Base-by-base conservation (phyloP, 2,888 invertebrate genomes). In the Scaptodrosophila latifasciaeformis region DNA sequence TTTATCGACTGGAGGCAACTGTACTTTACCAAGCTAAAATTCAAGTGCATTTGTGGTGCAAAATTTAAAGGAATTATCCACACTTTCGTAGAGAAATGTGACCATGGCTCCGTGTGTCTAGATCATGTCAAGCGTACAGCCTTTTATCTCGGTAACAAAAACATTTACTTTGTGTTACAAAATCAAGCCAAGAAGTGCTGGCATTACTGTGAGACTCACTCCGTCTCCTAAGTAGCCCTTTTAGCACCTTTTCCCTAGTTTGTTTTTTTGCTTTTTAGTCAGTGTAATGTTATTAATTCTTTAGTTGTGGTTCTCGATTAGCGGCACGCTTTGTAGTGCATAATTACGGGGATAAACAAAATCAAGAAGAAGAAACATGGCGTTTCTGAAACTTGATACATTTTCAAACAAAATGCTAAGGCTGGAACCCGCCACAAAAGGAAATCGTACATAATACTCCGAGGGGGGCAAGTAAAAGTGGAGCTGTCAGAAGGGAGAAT, bases 331-430 rank as follows among this genome's bases (percentile, higher is more conserved):
- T 76, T 72, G 57, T 65, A 43, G 62, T 62, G 37, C 30, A 45
- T 34, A 39, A 31, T 43, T 21, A 59, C 17, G 30, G 52, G 58
- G 48, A 56, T 62, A 59, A 62, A 55, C 53, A 60, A 54, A 37
- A 43, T 24, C 6, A 13, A 10, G 10, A 17, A 39, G 5, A 13
- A 17, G 17, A 17, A 55, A 55, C 59, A n/a, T n/a, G n/a, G n/a
- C 62, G 43, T 56, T 60, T 56, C 63, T 67, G 75, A 74, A 71
- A 75, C 59, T 71, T 57, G 57, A 75, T 77, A 75, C 59, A 49
- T 47, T 65, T 72, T 76, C 70, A 76, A 70, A 59, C 42, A 31
- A 54, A 43, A 9, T 39, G 49, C 46, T 13, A 29, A 34, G n/a
- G 49, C 63, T 60, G 65, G 58, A 53, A 30, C n/a, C 65, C 46